Conservation (phyloP, 2,113 vertebrate species). For the Ceyx cyanopectus region DNA sequence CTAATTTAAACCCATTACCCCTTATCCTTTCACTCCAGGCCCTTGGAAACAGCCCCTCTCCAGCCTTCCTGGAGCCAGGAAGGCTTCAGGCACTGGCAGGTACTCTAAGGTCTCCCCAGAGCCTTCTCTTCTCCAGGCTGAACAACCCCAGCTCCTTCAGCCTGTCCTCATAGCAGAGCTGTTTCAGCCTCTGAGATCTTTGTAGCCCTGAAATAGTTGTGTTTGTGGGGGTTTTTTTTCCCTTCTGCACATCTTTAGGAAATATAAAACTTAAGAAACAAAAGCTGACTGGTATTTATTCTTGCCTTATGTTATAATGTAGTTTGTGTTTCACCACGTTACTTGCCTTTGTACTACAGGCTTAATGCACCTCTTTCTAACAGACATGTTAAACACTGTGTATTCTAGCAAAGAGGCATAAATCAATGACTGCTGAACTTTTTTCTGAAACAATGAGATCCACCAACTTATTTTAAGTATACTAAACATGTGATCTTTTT, state of each 20-base stretch:
- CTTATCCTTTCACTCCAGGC: no score
- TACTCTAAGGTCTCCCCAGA: no score
- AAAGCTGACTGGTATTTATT: neutral
- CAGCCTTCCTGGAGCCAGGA: no score
- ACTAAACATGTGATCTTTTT: neutral
- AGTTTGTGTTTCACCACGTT: neutral
- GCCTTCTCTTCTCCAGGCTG: no score
- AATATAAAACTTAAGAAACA: neutral
- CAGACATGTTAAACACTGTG: neutral
- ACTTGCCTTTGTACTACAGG: neutral
- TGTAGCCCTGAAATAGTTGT: neutral
- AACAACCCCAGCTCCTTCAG: no score
- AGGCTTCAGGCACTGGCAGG: no score
- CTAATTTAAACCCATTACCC: no score
- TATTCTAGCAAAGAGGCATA: neutral
- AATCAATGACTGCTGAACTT: neutral
- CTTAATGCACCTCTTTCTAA: neutral
- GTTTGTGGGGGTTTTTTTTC: no score
- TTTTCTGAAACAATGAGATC: neutral
- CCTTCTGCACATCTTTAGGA: neutral
- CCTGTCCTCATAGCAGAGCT: no score
- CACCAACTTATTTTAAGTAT: neutral
- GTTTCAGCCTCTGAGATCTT: no score
- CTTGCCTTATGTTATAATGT: neutral
- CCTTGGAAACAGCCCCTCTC: no score